Evolutionary conservation across 2,797 vertebrate genomes (phyloP).

Genomic region (Scarus forsteni): DNA sequence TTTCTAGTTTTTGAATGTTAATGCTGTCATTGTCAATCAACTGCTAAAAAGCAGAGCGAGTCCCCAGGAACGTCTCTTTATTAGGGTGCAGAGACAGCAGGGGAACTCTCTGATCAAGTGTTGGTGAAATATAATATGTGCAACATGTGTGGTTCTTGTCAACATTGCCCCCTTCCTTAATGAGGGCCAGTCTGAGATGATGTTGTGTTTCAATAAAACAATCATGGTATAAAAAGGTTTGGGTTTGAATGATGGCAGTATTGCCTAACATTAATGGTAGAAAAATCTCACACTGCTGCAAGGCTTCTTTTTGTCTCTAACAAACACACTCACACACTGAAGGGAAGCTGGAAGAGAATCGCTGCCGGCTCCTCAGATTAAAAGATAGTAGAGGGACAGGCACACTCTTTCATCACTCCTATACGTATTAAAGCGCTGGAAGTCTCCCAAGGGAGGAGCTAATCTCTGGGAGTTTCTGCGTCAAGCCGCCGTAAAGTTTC

Average conservation of each 20-base stretch:
- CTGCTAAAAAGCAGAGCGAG: too few relatives aligned
- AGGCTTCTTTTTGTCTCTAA: conserved; percentile 2
- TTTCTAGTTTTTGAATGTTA: too few relatives aligned
- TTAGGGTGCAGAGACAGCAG: too few relatives aligned
- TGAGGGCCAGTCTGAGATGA: not conserved
- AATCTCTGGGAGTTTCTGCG: conserved; percentile 49
- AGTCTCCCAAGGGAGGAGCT: conserved; percentile 51
- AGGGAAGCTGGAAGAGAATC: conserved; percentile 29
- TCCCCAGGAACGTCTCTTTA: too few relatives aligned
- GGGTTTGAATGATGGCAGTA: conserved; percentile 11
- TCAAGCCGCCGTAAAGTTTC: conserved; percentile 50
- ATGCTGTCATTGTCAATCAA: too few relatives aligned
- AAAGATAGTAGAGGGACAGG: conserved; percentile 17
- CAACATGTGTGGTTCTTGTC: too few relatives aligned
- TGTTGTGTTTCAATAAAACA: too few relatives aligned
- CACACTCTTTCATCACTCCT: conserved; percentile 36
- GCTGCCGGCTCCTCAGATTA: conserved; percentile 31
- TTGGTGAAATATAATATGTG: too few relatives aligned
- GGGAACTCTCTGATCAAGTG: too few relatives aligned
- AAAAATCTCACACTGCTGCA: conserved; percentile 1
- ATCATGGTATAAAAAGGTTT: not conserved
- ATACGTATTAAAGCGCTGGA: conserved; percentile 38
- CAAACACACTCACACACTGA: not conserved
- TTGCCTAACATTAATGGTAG: conserved; percentile 19
- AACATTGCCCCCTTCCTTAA: too few relatives aligned